phyloP scores from a whole-genome alignment of 2,797 vertebrate genomes.

The Cottoperca gobio region DNA sequence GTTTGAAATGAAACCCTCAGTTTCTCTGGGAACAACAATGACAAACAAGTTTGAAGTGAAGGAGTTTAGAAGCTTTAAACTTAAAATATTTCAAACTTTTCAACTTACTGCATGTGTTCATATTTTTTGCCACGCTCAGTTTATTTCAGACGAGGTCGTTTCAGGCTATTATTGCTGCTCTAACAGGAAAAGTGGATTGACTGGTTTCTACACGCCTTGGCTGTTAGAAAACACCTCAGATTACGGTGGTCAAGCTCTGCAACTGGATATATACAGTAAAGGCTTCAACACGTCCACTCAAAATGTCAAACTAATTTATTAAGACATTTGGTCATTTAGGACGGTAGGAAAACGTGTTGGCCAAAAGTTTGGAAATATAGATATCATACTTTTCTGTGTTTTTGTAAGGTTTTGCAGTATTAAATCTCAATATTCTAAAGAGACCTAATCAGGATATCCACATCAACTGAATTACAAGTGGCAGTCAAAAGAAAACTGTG shows the following conservation, averaged over 20 bases:
- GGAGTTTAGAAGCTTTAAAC: not conserved
- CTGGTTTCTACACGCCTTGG: conserved; percentile 42
- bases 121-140: not conserved
- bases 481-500: not conserved
- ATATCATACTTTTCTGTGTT: conserved; percentile 19
- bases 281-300: conserved; percentile 14
- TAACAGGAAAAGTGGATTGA: conserved; percentile 39
- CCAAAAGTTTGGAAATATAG: conserved; percentile 1
- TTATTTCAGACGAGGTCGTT: conserved; percentile 18
- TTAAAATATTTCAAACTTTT: not conserved
- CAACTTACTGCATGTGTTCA: not conserved
- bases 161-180: conserved; percentile 13
- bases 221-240: conserved; percentile 43
- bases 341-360: conserved; percentile 2
- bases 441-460: conserved; percentile 21
- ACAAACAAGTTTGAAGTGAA: conserved; percentile 1
- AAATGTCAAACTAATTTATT: conserved; percentile 11
- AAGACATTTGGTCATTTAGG: conserved; percentile 22
- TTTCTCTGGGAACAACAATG: not conserved
- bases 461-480: conserved; percentile 16
- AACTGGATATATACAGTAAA: conserved; percentile 13
- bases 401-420: conserved; percentile 17
- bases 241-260: conserved; percentile 46
- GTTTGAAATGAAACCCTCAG: conserved; percentile 6
- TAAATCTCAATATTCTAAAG: conserved; percentile 25